Evolutionary conservation across 1,140 invertebrate genomes (phyloP).

Genomic region (Notospermus geniculatus): DNA sequence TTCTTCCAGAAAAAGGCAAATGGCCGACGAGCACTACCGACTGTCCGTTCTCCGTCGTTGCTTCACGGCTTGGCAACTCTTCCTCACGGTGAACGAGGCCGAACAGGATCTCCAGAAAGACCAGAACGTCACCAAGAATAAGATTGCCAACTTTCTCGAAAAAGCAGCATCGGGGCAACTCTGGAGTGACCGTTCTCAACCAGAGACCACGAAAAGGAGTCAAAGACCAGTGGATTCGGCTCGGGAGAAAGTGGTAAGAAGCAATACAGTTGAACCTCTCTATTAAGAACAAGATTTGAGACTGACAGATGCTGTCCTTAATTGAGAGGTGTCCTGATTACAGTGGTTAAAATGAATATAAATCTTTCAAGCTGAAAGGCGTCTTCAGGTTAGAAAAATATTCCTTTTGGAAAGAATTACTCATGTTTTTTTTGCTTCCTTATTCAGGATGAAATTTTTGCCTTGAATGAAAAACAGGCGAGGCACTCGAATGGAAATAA

Average conservation of each 20-base stretch:
- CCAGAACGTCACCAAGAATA: constrained; percentile 41
- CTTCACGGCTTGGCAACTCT: constrained; percentile 44
- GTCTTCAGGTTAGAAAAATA: too few relatives aligned
- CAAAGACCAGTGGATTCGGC: neutral
- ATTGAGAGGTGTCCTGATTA: too few relatives aligned
- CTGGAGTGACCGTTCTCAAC: constrained; percentile 15
- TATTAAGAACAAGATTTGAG: constrained; percentile 2
- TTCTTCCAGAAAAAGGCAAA: constrained; percentile 35
- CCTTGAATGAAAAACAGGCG: too few relatives aligned
- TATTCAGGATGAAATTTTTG: too few relatives aligned
- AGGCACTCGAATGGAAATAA: too few relatives aligned
- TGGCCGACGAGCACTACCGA: constrained; percentile 37
- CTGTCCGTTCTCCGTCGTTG: constrained; percentile 33
- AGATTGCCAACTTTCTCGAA: constrained; percentile 47
- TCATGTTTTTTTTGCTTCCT: too few relatives aligned
- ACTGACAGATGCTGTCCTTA: too few relatives aligned
- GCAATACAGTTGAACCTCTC: neutral
- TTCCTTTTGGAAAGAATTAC: too few relatives aligned
- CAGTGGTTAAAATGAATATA: too few relatives aligned
- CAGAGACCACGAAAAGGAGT: neutral
- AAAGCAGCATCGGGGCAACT: constrained; percentile 42
- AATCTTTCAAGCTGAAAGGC: too few relatives aligned
- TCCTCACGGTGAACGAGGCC: constrained; percentile 34
- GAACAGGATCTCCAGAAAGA: constrained; percentile 31
- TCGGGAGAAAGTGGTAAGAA: constrained; percentile 10